phyloP scores from a whole-genome alignment of 2,113 vertebrate species.

The Corydoras sp. region DNA sequence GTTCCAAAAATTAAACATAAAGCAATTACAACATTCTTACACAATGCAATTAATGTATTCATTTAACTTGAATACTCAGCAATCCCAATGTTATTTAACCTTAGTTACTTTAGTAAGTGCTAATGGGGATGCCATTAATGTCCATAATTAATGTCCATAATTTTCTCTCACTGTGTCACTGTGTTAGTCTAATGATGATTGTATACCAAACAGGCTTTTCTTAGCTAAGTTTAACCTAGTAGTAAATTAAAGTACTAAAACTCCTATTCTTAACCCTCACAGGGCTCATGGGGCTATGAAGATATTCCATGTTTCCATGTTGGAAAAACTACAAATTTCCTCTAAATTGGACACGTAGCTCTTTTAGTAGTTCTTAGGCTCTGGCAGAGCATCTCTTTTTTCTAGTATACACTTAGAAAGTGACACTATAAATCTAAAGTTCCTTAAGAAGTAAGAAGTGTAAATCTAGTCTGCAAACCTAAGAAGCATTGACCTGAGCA shows the following conservation, averaged over 20 bases:
- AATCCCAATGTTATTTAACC: no score
- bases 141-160: no score
- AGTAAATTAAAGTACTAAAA: constrained; percentile 33
- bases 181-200: no score
- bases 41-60: no score
- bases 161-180: no score
- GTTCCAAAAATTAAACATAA: no score
- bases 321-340: constrained; percentile 18
- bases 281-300: constrained; percentile 24
- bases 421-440: constrained; percentile 9
- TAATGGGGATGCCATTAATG: no score
- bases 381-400: background rate
- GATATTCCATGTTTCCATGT: constrained; percentile 9
- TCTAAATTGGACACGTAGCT: background rate
- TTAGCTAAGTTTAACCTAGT: background rate
- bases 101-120: no score
- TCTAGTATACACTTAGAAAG: constrained; percentile 8
- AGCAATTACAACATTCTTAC: no score
- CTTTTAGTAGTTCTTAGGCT: background rate
- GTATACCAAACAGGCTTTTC: no score
- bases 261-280: constrained; percentile 26
- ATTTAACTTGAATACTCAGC: no score
- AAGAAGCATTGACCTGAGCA: background rate
- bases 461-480: constrained; percentile 1
- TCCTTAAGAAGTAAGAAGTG: constrained; percentile 2